Evolutionary conservation across 1,140 invertebrate genomes (phyloP), one percentile per base, ranked within the genome.

Genomic region (Paracyclopina nana): DNA sequence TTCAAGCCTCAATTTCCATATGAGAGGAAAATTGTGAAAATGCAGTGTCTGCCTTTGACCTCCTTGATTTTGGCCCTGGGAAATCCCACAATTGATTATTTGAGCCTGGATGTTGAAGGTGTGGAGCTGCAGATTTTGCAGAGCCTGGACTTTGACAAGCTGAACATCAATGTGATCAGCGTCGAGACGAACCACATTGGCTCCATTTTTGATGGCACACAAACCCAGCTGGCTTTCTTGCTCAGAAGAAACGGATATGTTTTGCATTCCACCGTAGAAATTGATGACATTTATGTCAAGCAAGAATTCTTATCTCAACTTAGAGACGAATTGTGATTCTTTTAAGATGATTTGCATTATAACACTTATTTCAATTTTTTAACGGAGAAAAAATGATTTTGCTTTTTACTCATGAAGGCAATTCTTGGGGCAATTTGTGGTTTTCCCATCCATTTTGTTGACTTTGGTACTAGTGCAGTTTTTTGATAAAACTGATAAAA

Each of bases 21-120:
- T 26, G 3, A 48, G 8, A 11, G 45, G 4, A 38, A 28, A 48
- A 48, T 28, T 3, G 30, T 48, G 12, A 48, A 48, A 27, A 28
- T 30, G 5, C 45, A 48, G 14, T 48, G 45, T 20, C 30, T 48
- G 24, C 45, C 45, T 48, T 26, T 44, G 22, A 28, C 27, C 22
- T 48, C 45, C 25, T 16, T 48, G 2, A 6, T 48, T 3, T 25
- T 48, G 45, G 45, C 45, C 6, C 2, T 48, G 25, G 45, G 45
- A 31, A 48, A 48, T 48, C 45, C 45, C 3, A 48, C 16, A n/a
- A 52, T 65, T 5, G 63, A 65, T 53, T 65, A 63, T 52, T 63
- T 64, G 43, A 62, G 61, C 48, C 54, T 65, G 16, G 63, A 65
- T 46, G 56, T 65, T 14, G 61, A 64, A 50, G 63, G 63, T 16